Evolutionary conservation across 2,797 vertebrate species (phyloP), one percentile per base, ranked within the genome.

Genomic region (Epinephelus awoara): DNA sequence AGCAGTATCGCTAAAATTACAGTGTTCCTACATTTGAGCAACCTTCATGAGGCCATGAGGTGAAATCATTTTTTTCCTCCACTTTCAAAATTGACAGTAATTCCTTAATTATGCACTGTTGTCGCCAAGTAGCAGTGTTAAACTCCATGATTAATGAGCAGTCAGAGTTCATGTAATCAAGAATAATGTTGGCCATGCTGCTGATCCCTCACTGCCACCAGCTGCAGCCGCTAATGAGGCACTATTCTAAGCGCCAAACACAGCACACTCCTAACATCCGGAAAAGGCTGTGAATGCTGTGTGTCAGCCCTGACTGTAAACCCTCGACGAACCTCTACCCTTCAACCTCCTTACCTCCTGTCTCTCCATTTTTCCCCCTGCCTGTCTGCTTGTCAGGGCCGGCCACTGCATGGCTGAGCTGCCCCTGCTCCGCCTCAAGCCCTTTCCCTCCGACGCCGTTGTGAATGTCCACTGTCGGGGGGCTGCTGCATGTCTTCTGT

Each of bases 401-500:
- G 40, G 92, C 93, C 63, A 91, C 94, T 64, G 93, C 79, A 0
- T 84, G 82, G 70, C 88, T 80, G 50, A 90, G 82, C 88, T 95
- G 88, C 77, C 77, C 84, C 83, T 96, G 96, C 68, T 96, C 90
- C 63, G 95, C 89, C 56, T 95, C 95, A 17, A 38, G 72, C 14
- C 82, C 92, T 82, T 93, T 95, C 40, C 89, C 91, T 65, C 88
- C 91, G 0, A 95, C 72, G 47, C 97, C 98, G 23, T 99, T 98
- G 72, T 96, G 96, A 84, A 97, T 93, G 90, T 93, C 96, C 72
- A 47, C 86, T 0, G 80, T 71, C 13, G 95, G 93, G 76, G 96
- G 96, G 80, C 91, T 93, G 78, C 71, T 83, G 81, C 95, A 95
- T 67, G 93, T 96, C 94, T 99, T 98, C 87, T 97, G 97, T 10